A percentile compares a stretch with the other conserved stretches of the same genome.
Evolutionary conservation across 2,797 vertebrate genomes (phyloP).

Genomic region (Clangula hyemalis): DNA sequence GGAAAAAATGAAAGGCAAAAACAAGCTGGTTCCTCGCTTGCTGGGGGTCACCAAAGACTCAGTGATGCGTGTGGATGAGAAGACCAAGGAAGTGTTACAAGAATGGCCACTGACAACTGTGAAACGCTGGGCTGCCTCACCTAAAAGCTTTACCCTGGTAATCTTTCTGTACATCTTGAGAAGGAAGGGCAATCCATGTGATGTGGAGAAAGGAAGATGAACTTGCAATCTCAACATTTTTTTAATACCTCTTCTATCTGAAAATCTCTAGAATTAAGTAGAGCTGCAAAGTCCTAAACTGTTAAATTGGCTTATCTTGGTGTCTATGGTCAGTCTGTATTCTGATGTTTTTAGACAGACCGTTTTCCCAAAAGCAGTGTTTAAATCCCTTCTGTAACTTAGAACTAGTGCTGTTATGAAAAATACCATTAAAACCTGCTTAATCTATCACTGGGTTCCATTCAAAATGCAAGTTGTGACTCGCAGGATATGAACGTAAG

Average conservation of each 20-base stretch:
- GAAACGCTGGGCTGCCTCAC: conserved; percentile 98
- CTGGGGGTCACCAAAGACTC: conserved; percentile 98
- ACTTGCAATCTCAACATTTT: not conserved
- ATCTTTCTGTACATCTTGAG: not conserved
- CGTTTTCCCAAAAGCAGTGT: not conserved
- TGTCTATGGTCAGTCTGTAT: not conserved
- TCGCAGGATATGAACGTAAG: not conserved
- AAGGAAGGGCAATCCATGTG: rapidly evolving
- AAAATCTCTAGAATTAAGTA: not conserved
- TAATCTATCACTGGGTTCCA: not conserved
- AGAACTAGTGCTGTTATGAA: not conserved
- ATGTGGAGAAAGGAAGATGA: not conserved
- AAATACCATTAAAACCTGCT: not conserved
- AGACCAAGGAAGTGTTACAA: conserved; percentile 97
- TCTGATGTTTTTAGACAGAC: not conserved
- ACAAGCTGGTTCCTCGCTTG: conserved; percentile 95
- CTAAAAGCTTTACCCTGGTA: conserved; percentile 99
- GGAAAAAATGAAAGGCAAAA: conserved; percentile 99
- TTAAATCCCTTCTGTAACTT: not conserved
- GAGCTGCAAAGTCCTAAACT: not conserved
- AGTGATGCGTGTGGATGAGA: conserved; percentile 98
- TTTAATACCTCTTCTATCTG: not conserved
- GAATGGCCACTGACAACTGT: conserved; percentile 98
- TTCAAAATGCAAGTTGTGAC: not conserved
- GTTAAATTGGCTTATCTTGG: not conserved